Base-by-base conservation (phyloP, 2,888 invertebrate species). In the Pandemis cinnamomeana region DNA sequence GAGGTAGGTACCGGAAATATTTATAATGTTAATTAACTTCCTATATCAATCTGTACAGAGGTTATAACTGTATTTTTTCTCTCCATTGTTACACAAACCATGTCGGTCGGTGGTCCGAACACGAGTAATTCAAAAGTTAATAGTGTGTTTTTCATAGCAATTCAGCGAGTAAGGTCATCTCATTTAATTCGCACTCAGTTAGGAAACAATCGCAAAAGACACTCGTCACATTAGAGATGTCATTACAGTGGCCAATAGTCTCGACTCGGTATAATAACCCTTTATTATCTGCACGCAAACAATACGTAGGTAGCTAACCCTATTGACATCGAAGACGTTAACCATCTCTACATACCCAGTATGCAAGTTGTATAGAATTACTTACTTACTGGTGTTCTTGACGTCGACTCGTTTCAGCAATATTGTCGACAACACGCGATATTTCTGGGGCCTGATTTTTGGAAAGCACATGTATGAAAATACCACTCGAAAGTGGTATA, bases 271-370 rank as follows among this genome's bases (percentile, higher is more conserved):
- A 79, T 80, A 79, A 81, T 79, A 79, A 77, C 78, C 79, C 66
- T 61, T 76, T 70, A 82, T 82, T 82, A 82, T 72, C 77, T 75
- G 73, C 82, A 82, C 80, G 82, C 80, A 68, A 80, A 70, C 77
- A 75, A 76, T 73, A 69, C 63, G 69, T 71, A 48, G 69, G 36
- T 20, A 74, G 66, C 66, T 74, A 70, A 67, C 62, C 71, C 55
- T 67, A 74, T 66, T 74, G 74, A 74, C 70, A 67, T 74, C 61
- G 55, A 67, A 67, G 46, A 62, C 66, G 61, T 48, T 66, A 36
- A 55, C 71, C 61, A 74, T 74, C 61, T 55, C 61, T 53, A 66
- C 62, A 46, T 67, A 41, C 66, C 67, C 70, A 61, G 67, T 67
- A 67, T 62, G 74, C 55, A 71, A 55, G 53, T 41, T 20, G n/a